These are phyloP conservation scores for Drosophila mayaguana DNA, from an alignment of 2,888 invertebrate genomes.

Conservation along the genomic window DNA sequence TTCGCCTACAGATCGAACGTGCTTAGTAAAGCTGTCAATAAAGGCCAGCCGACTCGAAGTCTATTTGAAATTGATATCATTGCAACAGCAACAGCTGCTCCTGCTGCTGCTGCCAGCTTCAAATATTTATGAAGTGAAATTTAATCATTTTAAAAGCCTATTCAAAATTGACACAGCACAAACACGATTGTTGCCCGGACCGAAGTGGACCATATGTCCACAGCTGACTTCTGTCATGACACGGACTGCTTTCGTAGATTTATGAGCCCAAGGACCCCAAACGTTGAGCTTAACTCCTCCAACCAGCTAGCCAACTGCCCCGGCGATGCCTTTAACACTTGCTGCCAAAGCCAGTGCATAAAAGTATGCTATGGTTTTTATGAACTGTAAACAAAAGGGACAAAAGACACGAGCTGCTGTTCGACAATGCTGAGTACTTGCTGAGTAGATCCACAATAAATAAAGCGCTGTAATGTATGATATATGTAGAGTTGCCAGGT, in stretches of 20 bases:
- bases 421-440: neutral
- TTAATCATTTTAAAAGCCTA: constrained; percentile 76
- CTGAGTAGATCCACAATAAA: neutral
- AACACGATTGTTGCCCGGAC: constrained; percentile 54
- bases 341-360: neutral
- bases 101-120: constrained; percentile 21
- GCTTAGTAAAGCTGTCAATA: constrained; percentile 46
- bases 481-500: too few species aligned
- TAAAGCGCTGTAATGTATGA: neutral
- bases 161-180: constrained; percentile 62
- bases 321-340: constrained; percentile 9
- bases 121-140: constrained; percentile 68
- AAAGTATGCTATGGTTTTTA: constrained; percentile 16
- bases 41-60: constrained; percentile 32
- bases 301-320: too few species aligned
- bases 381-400: neutral
- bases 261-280: constrained; percentile 2
- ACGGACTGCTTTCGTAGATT: constrained; percentile 2
- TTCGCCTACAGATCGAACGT: constrained; percentile 13
- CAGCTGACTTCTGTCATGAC: constrained; percentile 5
- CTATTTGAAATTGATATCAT: constrained; percentile 54
- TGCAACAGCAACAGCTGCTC: constrained; percentile 19
- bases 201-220: constrained; percentile 16
- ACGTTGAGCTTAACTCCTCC: neutral
- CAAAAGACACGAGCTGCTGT: neutral